phyloP scores from a whole-genome alignment of 2,888 invertebrate species.

The Sisyra nigra region DNA sequence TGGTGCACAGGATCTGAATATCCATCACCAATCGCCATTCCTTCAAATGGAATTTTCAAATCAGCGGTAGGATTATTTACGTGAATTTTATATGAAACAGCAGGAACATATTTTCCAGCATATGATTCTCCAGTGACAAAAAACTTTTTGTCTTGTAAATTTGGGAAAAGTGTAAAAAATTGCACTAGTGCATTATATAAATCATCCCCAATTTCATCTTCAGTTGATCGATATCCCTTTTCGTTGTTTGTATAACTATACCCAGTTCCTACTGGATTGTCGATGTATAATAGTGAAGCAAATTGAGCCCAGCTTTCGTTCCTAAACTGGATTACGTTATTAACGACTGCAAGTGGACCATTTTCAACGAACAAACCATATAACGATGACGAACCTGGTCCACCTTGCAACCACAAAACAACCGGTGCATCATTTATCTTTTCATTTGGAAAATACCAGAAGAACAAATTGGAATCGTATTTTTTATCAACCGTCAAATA shows the following conservation, averaged over 20 bases:
- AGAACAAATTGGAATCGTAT: slow-evolving; percentile 70
- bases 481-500: slow-evolving; percentile 69
- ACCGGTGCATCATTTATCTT: slow-evolving; percentile 42
- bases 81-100: slow-evolving; percentile 56
- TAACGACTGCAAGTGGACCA: slow-evolving; percentile 50
- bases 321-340: slow-evolving; percentile 31
- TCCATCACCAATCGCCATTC: slow-evolving; percentile 65
- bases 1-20: slow-evolving; percentile 65
- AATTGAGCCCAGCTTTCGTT: slow-evolving; percentile 65
- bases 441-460: slow-evolving; percentile 73
- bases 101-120: slow-evolving; percentile 68
- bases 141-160: slow-evolving; percentile 57
- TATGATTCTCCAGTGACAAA: slow-evolving; percentile 85
- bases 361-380: slow-evolving; percentile 73
- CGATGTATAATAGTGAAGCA: slow-evolving; percentile 74
- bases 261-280: slow-evolving; percentile 87
- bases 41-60: slow-evolving; percentile 51
- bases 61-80: slow-evolving; percentile 39
- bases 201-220: slow-evolving; percentile 65
- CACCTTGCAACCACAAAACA: slow-evolving; percentile 73
- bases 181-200: slow-evolving; percentile 61
- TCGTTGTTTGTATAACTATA: slow-evolving; percentile 73
- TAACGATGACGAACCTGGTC: slow-evolving; percentile 66
- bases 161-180: slow-evolving; percentile 71
- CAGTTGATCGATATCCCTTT: slow-evolving; percentile 61